Conservation (phyloP, 2,888 invertebrate genomes). For the Callimorpha dominula region DNA sequence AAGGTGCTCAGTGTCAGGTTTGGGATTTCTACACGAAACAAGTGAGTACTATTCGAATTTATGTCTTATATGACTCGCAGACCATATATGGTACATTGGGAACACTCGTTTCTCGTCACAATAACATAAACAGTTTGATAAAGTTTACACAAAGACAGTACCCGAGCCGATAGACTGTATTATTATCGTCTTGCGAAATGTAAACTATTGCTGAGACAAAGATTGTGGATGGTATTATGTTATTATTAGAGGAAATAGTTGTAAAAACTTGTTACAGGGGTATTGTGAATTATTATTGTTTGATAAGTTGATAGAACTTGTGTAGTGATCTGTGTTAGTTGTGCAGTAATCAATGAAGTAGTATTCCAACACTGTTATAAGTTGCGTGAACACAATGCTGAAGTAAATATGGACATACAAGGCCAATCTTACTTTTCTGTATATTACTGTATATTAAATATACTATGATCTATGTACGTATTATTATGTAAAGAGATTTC, state of each 20-base stretch:
- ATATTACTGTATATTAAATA: too few species aligned
- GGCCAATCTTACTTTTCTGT: neutral
- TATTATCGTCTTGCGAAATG: constrained; percentile 20
- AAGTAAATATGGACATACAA: neutral
- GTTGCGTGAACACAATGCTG: neutral
- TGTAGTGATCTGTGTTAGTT: neutral
- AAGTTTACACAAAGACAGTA: constrained; percentile 11
- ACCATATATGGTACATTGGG: constrained; percentile 4
- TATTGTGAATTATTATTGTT: constrained; percentile 1
- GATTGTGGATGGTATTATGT: constrained; percentile 7
- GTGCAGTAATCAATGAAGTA: neutral
- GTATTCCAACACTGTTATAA: neutral
- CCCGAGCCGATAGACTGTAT: constrained; percentile 7
- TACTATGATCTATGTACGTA: too few species aligned
- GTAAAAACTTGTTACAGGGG: neutral
- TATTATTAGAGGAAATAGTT: constrained; percentile 5
- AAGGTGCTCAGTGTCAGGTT: constrained; percentile 10
- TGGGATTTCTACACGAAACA: constrained; percentile 23
- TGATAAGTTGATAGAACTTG: neutral
- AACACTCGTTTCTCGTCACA: constrained; percentile 10
- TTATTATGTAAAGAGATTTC: too few species aligned
- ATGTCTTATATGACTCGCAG: neutral
- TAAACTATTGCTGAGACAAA: constrained; percentile 15
- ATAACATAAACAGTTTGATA: constrained; percentile 35
- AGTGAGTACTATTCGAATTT: constrained; percentile 27